A percentile compares a stretch with the other conserved stretches of the same genome.
Evolutionary conservation across 2,113 vertebrate genomes (phyloP).

Genomic region (Todiramphus saurophagus): DNA sequence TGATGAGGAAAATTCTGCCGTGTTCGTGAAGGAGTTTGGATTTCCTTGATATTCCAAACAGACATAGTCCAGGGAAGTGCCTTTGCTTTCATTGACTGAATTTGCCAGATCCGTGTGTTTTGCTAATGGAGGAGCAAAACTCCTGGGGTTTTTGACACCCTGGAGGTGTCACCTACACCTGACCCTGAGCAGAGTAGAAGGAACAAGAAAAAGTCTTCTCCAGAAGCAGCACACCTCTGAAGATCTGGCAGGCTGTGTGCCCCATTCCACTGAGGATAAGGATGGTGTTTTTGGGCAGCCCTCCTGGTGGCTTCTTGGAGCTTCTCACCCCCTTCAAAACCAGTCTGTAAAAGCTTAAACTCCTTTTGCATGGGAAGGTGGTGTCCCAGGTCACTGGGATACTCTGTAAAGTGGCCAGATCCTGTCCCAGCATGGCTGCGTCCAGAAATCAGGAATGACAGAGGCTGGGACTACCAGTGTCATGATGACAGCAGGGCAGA

Average conservation of each 20-base stretch:
- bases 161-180: background rate
- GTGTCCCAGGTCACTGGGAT: background rate
- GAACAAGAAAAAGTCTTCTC: background rate
- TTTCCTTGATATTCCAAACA: background rate
- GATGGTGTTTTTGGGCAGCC: background rate
- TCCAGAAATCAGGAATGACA: background rate
- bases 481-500: background rate
- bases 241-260: background rate
- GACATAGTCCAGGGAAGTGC: background rate
- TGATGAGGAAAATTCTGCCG: background rate
- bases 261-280: background rate
- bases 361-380: background rate
- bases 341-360: background rate
- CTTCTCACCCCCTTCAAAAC: background rate
- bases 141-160: background rate
- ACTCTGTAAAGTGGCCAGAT: background rate
- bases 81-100: background rate
- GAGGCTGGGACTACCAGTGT: background rate
- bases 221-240: background rate
- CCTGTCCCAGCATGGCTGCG: background rate
- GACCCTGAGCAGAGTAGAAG: background rate
- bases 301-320: background rate
- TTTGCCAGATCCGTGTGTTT: background rate
- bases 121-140: background rate
- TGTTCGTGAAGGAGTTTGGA: background rate